Conservation (phyloP, 1,140 invertebrate species). For the Mya arenaria region DNA sequence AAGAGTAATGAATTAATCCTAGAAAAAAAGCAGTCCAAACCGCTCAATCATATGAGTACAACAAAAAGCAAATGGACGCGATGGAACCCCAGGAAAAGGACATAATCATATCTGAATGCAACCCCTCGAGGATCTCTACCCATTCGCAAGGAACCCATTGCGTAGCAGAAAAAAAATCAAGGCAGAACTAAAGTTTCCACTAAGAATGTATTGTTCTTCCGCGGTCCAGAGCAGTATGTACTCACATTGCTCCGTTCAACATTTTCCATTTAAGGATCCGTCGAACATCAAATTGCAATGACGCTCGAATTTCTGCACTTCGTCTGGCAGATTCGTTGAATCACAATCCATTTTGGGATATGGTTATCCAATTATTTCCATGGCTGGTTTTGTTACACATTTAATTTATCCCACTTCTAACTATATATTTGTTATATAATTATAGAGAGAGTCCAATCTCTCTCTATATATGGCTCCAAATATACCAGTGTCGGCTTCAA, state of each 20-base stretch:
- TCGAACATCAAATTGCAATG: constrained; percentile 4
- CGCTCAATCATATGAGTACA: too few species aligned
- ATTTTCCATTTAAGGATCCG: neutral
- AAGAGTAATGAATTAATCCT: too few species aligned
- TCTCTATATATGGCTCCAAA: too few species aligned
- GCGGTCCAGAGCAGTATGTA: neutral
- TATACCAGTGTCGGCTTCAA: too few species aligned
- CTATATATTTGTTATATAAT: too few species aligned
- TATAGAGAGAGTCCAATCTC: too few species aligned
- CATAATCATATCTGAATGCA: too few species aligned
- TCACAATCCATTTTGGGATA: neutral
- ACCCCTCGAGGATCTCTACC: too few species aligned
- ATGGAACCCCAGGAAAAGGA: too few species aligned
- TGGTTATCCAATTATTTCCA: neutral
- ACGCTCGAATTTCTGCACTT: neutral
- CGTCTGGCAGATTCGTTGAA: neutral
- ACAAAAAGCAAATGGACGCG: too few species aligned
- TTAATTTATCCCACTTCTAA: too few species aligned
- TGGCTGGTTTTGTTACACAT: neutral
- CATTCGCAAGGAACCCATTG: neutral
- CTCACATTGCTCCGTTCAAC: neutral
- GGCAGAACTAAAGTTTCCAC: neutral
- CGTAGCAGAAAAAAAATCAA: constrained; percentile 2
- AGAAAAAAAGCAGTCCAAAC: too few species aligned
- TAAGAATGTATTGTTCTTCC: neutral